These are phyloP conservation scores for Passer montanus DNA, from an alignment of 2,113 vertebrate species.

Conservation along the genomic window DNA sequence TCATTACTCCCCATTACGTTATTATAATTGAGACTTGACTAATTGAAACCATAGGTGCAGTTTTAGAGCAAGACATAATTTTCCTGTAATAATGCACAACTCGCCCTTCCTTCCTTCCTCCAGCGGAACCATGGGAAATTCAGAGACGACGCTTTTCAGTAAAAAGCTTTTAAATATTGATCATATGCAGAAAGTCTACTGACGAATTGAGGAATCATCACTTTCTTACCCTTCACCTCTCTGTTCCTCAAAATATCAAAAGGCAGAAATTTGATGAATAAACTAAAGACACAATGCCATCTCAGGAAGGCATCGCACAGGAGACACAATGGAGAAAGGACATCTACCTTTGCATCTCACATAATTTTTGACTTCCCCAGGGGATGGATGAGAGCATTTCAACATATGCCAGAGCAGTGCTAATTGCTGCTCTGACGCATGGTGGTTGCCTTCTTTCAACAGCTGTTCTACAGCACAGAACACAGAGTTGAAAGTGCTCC, in stretches of 20 bases:
- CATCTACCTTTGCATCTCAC: neutral
- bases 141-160: neutral
- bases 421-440: neutral
- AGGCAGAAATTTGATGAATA: neutral
- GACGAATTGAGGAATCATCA: neutral
- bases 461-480: conserved; percentile 35
- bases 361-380: neutral
- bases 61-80: neutral
- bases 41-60: conserved; percentile 47
- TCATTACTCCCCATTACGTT: conserved; percentile 21
- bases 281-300: neutral
- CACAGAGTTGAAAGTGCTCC: conserved; percentile 36
- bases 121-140: neutral
- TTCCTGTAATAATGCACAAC: neutral
- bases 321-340: neutral
- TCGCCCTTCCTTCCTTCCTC: neutral
- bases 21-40: conserved; percentile 20
- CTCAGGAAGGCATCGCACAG: neutral
- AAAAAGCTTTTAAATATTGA: neutral
- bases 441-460: conserved; percentile 34
- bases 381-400: neutral
- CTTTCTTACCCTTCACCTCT: neutral
- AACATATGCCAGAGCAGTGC: neutral
- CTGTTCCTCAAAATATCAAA: neutral
- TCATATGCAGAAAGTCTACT: neutral